Evolutionary conservation across 2,888 invertebrate genomes (phyloP).

Genomic region (Patella ulyssiponensis): DNA sequence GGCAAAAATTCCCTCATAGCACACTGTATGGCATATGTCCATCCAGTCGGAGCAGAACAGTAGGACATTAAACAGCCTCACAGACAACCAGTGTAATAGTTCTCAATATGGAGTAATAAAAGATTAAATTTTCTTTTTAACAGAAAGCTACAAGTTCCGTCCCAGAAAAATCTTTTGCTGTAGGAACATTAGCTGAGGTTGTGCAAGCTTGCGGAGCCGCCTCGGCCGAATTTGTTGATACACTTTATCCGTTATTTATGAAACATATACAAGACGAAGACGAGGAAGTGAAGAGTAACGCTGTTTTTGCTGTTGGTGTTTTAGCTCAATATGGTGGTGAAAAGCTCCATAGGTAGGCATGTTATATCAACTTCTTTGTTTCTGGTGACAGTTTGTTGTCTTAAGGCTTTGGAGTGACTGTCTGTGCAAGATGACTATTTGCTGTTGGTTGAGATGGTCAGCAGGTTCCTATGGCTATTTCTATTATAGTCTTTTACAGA

Average conservation of each 20-base stretch:
- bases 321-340: slow-evolving; percentile 78
- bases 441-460: too few species aligned
- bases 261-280: slow-evolving; percentile 78
- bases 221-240: slow-evolving; percentile 75
- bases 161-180: slow-evolving; percentile 81
- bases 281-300: slow-evolving; percentile 83
- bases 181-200: slow-evolving; percentile 83
- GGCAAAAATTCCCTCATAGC: too few species aligned
- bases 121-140: slow-evolving; percentile 26
- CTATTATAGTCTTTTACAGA: too few species aligned
- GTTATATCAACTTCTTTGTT: slow-evolving; percentile 1
- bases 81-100: too few species aligned
- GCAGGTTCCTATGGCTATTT: too few species aligned
- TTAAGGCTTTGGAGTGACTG: too few species aligned
- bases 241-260: slow-evolving; percentile 79
- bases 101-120: too few species aligned
- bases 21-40: too few species aligned
- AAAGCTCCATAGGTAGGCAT: slow-evolving; percentile 66
- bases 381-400: too few species aligned
- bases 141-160: slow-evolving; percentile 80
- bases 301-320: slow-evolving; percentile 84
- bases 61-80: too few species aligned
- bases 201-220: slow-evolving; percentile 77
- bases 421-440: too few species aligned
- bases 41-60: too few species aligned